Conservation (phyloP, 2,797 vertebrate species). For the Peromyscus nudipes region DNA sequence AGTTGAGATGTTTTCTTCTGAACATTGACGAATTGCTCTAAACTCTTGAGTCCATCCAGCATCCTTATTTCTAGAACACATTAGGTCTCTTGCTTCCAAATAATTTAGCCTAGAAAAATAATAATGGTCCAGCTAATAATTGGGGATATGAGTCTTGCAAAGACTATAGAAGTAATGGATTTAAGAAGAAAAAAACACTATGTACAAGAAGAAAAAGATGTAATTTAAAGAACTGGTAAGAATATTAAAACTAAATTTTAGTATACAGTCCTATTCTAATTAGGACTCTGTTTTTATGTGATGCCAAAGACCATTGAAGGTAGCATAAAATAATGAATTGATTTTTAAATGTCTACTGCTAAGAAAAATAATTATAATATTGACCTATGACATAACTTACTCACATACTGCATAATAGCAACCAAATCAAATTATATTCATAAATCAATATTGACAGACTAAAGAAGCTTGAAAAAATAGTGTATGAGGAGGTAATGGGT, state of each 20-base stretch:
- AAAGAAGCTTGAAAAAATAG: slow-evolving; percentile 3
- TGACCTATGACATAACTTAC: slow-evolving; percentile 13
- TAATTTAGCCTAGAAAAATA: slow-evolving; percentile 53
- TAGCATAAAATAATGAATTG: not conserved
- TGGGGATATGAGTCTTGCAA: not conserved
- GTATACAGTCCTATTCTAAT: slow-evolving; percentile 20
- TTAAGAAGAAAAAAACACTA: not conserved
- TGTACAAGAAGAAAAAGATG: not conserved
- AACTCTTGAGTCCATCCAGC: slow-evolving; percentile 45
- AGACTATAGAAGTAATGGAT: not conserved
- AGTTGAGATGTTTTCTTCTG: slow-evolving; percentile 41
- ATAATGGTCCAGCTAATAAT: slow-evolving; percentile 8
- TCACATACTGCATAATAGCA: not conserved
- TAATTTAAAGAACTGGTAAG: not conserved
- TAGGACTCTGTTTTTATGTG: not conserved
- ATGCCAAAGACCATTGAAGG: not conserved
- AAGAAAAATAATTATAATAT: slow-evolving; percentile 17
- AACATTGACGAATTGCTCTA: slow-evolving; percentile 66
- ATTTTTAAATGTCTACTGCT: not conserved
- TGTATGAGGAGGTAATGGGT: not conserved
- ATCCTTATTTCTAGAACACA: slow-evolving; percentile 52
- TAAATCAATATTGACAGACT: slow-evolving; percentile 30
- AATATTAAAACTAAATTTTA: not conserved
- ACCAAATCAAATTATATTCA: slow-evolving; percentile 40
- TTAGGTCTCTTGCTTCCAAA: slow-evolving; percentile 44